phyloP scores from a whole-genome alignment of 1,140 invertebrate genomes.

The Diorhabda carinulata region DNA sequence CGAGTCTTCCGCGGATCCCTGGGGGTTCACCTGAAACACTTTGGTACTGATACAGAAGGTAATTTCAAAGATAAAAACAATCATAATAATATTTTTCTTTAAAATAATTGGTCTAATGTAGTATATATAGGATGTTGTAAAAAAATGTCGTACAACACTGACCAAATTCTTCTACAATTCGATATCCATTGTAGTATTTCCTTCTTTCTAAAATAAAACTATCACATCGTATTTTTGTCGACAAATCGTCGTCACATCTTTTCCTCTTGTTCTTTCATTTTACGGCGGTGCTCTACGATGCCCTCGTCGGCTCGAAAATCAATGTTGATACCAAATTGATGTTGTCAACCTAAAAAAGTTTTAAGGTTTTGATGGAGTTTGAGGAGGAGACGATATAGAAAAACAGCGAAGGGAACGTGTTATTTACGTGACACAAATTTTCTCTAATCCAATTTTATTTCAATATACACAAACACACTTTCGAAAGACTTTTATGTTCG shows the following conservation, averaged over 20 bases:
- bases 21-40: no score
- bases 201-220: slow-evolving; percentile 1
- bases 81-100: no score
- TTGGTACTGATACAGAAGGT: no score
- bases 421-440: background rate
- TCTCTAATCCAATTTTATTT: no score
- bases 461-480: no score
- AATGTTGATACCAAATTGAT: slow-evolving; percentile 1
- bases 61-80: no score
- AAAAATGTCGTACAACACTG: no score
- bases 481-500: no score
- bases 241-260: background rate
- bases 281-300: background rate
- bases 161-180: no score
- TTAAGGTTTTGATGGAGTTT: background rate
- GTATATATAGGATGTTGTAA: no score
- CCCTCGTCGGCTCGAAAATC: background rate
- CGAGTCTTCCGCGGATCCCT: no score
- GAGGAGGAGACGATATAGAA: background rate
- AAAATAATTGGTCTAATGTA: no score
- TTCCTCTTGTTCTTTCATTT: slow-evolving; percentile 2
- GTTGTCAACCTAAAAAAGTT: background rate
- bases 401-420: background rate
- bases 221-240: background rate
- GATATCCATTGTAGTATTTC: background rate